Base-by-base conservation (phyloP, 2,113 vertebrate genomes). In the Pluvianellus socialis region DNA sequence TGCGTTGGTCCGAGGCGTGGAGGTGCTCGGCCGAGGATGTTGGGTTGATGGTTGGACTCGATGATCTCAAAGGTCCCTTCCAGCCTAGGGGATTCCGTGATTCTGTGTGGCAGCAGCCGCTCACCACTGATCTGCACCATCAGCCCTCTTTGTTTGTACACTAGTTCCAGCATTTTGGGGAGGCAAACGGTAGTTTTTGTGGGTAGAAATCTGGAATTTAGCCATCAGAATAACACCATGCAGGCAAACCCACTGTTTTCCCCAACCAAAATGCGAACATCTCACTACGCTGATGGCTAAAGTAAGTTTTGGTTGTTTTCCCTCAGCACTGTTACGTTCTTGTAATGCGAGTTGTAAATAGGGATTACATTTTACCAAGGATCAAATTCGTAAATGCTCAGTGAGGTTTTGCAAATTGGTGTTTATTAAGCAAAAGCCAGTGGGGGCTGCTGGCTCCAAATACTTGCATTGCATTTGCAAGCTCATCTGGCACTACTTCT, bases 1-100 rank as follows among this genome's bases (percentile, higher is more conserved):
- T 11, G 9, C 4, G 1, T 30, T 30, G 32, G 27, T 12, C 33
- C 5, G 10, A 44, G 21, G 45, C 0, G 2, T 45, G 65, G 33
- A 62, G 40, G 40, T 38, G 49, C 22, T 56, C 2, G 6, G 86
- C 42, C 0, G 4, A 66, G 44, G 68, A 58, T 7, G 65, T 38
- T 38, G 38, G 38, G 38, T 38, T 38, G 38, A 38, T 38, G 38
- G 38, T 38, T 38, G 38, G 38, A 38, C 38, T 38, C 38, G 38
- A 38, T 38, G 38, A 38, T 38, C 38, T 38, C 38, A 38, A 38
- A 38, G 38, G 38, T 38, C 38, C 38, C 38, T 38, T 38, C 38
- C 38, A 38, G 38, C 38, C 38, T 38, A 9, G 38, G 38, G 7
- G 38, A 38, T 38, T 38, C 38, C 38, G 38, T 38, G 38, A 38